A percentile compares a stretch with the other conserved stretches of the same genome.
phyloP scores from a whole-genome alignment of 2,888 invertebrate genomes.

The Drosophila limbata region DNA sequence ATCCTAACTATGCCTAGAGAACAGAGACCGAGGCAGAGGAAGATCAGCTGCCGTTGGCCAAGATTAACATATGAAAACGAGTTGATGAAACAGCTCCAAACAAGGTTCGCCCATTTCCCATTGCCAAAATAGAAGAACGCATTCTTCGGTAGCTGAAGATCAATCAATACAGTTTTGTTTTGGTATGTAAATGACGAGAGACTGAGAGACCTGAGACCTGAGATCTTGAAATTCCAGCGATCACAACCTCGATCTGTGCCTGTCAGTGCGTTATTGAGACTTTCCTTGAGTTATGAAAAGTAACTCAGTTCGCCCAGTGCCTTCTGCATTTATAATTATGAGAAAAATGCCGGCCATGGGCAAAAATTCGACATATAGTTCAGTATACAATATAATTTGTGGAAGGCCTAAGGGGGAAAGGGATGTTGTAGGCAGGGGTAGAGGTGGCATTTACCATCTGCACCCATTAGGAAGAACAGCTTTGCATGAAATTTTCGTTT shows the following conservation, averaged over 20 bases:
- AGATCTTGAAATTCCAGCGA: slow-evolving; percentile 24
- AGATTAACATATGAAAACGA: slow-evolving; percentile 65
- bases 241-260: slow-evolving; percentile 46
- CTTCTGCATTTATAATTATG: slow-evolving; percentile 75
- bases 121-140: not conserved
- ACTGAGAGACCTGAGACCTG: slow-evolving; percentile 5
- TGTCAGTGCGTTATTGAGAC: slow-evolving; percentile 69
- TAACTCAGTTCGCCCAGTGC: slow-evolving; percentile 42
- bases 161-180: slow-evolving; percentile 59
- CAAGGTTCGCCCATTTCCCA: slow-evolving; percentile 48
- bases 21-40: slow-evolving; percentile 22
- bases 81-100: slow-evolving; percentile 63
- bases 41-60: slow-evolving; percentile 47
- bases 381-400: slow-evolving; percentile 2
- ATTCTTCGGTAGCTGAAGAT: slow-evolving; percentile 41
- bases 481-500: slow-evolving; percentile 69
- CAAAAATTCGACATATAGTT: slow-evolving; percentile 5
- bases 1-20: slow-evolving; percentile 12
- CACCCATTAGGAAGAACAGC: slow-evolving; percentile 69
- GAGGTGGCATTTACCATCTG: slow-evolving; percentile 59
- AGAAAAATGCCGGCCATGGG: slow-evolving; percentile 61
- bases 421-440: not conserved
- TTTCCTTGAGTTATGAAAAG: slow-evolving; percentile 55
- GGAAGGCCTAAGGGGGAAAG: not conserved
- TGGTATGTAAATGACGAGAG: slow-evolving; percentile 64